Evolutionary conservation across 2,797 vertebrate genomes (phyloP).

Genomic region (Microtus obscurus): DNA sequence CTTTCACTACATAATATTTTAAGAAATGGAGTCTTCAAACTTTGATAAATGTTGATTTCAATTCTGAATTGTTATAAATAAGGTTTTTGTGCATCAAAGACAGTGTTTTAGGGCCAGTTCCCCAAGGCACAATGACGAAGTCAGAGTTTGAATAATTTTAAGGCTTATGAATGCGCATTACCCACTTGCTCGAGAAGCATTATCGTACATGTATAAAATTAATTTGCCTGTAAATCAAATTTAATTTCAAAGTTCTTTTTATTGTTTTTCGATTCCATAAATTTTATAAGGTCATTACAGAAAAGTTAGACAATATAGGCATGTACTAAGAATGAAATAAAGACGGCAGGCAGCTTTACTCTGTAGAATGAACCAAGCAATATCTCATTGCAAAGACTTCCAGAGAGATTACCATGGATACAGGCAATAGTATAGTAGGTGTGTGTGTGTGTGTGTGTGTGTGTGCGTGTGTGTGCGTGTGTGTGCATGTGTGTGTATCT

Average conservation of each 20-base stretch:
- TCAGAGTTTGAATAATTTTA: constrained; percentile 65
- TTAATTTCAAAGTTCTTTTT: constrained; percentile 60
- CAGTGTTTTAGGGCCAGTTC: constrained; percentile 64
- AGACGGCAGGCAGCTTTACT: constrained; percentile 26
- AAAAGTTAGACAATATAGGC: constrained; percentile 44
- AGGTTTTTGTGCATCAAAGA: constrained; percentile 50
- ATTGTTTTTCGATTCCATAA: constrained; percentile 58
- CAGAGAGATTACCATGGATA: background rate
- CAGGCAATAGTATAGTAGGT: background rate
- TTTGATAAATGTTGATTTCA: constrained; percentile 29
- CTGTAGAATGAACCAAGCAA: background rate
- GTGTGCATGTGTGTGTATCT: background rate
- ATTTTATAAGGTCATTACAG: constrained; percentile 6
- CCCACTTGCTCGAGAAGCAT: constrained; percentile 60
- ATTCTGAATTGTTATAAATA: constrained; percentile 60
- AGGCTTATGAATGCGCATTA: constrained; percentile 45
- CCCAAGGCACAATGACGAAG: constrained; percentile 58
- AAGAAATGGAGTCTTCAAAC: constrained; percentile 47
- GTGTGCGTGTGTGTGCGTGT: background rate
- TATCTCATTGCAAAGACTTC: background rate
- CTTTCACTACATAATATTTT: constrained; percentile 6
- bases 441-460: background rate
- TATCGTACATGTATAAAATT: constrained; percentile 66
- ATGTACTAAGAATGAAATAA: constrained; percentile 46
- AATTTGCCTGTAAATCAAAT: constrained; percentile 76